Conservation (phyloP, 2,888 invertebrate genomes). For the Eupithecia subumbrata region DNA sequence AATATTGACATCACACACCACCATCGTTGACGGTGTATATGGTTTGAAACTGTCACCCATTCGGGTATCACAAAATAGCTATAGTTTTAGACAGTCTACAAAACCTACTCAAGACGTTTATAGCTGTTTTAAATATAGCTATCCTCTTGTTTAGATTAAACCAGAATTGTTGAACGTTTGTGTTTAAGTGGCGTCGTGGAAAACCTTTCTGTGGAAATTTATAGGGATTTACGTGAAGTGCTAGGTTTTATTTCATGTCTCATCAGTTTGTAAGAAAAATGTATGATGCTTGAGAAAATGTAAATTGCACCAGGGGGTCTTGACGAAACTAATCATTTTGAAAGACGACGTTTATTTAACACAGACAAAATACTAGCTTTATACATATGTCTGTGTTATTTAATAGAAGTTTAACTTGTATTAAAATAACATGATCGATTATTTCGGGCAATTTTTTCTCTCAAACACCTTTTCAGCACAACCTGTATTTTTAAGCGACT, state of each 20-base stretch:
- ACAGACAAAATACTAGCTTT: no score
- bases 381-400: neutral
- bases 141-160: slow-evolving; percentile 44
- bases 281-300: slow-evolving; percentile 9
- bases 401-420: neutral
- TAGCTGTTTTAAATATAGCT: neutral
- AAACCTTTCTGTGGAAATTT: slow-evolving; percentile 31
- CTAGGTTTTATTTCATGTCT: slow-evolving; percentile 29
- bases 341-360: neutral
- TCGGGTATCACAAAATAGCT: neutral
- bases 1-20: neutral
- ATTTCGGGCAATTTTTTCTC: neutral
- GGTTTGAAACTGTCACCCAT: no score
- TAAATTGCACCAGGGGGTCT: neutral
- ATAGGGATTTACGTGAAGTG: slow-evolving; percentile 23
- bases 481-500: neutral
- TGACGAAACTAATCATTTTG: neutral
- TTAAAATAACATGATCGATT: neutral
- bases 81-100: neutral
- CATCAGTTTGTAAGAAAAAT: slow-evolving; percentile 27
- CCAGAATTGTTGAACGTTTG: slow-evolving; percentile 29
- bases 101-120: neutral
- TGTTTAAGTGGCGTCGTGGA: slow-evolving; percentile 32
- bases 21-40: no score
- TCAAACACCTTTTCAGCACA: neutral